Conservation (phyloP, 2,113 vertebrate species). For the Rattus rattus region DNA sequence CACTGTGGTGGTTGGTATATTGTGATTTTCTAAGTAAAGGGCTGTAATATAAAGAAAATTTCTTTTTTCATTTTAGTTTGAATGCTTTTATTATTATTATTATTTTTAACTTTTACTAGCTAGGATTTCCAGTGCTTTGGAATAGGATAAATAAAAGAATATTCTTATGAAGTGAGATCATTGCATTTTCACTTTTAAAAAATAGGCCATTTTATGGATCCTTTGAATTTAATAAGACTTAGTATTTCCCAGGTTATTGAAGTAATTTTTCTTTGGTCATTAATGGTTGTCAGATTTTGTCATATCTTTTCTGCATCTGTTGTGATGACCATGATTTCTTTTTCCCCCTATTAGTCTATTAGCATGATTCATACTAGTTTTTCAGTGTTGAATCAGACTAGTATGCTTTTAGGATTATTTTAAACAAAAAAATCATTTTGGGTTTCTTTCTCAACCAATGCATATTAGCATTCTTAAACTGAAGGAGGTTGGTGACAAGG, state of each 20-base stretch:
- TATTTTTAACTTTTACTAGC: not conserved
- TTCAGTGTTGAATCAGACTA: not conserved
- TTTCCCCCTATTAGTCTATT: not conserved
- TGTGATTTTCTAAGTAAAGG: not conserved
- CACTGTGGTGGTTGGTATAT: not conserved
- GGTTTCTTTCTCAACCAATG: not conserved
- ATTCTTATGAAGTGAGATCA: not conserved
- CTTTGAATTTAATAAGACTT: not conserved
- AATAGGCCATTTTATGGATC: not conserved
- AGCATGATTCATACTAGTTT: not conserved
- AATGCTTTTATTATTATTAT: not conserved
- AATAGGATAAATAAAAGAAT: not conserved
- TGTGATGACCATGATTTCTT: not conserved
- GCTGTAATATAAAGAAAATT: not conserved
- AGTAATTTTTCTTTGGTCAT: not conserved
- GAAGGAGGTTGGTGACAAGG: too few relatives aligned
- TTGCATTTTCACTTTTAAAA: not conserved
- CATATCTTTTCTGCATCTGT: not conserved
- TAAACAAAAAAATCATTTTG: not conserved
- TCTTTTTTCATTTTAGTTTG: not conserved
- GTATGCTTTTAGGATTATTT: not conserved
- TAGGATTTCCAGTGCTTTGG: not conserved
- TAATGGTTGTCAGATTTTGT: not conserved
- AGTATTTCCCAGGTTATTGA: not conserved
- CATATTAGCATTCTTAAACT: not conserved